phyloP scores from a whole-genome alignment of 2,888 invertebrate species.

The Pterostichus madidus region DNA sequence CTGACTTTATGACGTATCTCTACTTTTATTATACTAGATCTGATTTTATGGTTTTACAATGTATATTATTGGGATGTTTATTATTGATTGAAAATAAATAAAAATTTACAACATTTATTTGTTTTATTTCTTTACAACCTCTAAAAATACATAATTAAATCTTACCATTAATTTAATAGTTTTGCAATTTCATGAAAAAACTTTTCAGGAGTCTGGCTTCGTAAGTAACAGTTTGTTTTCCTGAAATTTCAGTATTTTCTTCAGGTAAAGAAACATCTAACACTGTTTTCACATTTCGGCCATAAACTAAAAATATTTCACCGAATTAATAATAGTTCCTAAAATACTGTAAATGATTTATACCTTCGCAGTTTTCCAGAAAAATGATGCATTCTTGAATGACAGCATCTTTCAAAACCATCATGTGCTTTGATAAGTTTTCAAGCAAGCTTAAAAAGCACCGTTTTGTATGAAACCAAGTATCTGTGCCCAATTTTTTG shows the following conservation, averaged over 20 bases:
- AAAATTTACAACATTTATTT: too few species aligned
- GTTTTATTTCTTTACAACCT: neutral
- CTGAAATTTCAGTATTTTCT: conserved; percentile 83
- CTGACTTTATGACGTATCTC: neutral
- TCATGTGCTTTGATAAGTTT: conserved; percentile 93
- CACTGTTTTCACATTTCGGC: conserved; percentile 89
- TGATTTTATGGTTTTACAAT: conserved; percentile 39
- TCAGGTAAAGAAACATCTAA: conserved; percentile 90
- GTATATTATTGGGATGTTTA: conserved; percentile 52
- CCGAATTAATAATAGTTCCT: conserved; percentile 4
- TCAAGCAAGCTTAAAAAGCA: conserved; percentile 96
- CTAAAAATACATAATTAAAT: neutral
- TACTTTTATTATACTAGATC: conserved; percentile 28
- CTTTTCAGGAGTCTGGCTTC: conserved; percentile 92
- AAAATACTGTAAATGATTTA: conserved; percentile 64
- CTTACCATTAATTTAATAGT: conserved; percentile 71
- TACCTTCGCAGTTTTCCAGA: conserved; percentile 92
- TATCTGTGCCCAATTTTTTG: conserved; percentile 97
- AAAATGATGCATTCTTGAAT: conserved; percentile 93
- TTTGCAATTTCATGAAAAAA: conserved; percentile 85
- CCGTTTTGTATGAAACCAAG: conserved; percentile 98
- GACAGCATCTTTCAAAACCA: conserved; percentile 91
- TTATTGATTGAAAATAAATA: neutral
- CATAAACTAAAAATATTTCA: conserved; percentile 83
- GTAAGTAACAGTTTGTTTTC: conserved; percentile 94